phyloP scores from a whole-genome alignment of 2,888 invertebrate genomes.

The Oscheius sp. region DNA sequence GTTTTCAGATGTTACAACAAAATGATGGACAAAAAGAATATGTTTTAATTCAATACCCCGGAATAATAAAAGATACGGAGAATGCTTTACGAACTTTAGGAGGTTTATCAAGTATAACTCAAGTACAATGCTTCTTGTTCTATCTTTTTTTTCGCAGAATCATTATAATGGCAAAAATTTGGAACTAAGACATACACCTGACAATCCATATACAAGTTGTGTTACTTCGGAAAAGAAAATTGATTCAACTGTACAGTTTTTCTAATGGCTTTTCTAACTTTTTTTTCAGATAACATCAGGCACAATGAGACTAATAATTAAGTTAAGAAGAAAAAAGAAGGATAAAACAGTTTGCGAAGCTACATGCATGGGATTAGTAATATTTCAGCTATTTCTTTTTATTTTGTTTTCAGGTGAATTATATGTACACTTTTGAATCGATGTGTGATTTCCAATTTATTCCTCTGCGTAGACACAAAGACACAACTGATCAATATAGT shows the following conservation, averaged over 20 bases:
- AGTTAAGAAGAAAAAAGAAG: conserved; percentile 52
- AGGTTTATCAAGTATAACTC: conserved; percentile 54
- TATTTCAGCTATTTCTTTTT: too few species aligned
- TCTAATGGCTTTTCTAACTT: neutral
- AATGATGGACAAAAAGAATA: conserved; percentile 37
- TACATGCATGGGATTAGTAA: conserved; percentile 55
- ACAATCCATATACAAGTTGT: conserved; percentile 60
- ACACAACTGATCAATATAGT: conserved; percentile 33
- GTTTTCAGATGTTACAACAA: conserved; percentile 25
- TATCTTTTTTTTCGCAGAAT: conserved; percentile 31
- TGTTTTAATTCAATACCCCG: conserved; percentile 65
- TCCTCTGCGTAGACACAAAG: conserved; percentile 75
- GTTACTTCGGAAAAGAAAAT: conserved; percentile 69
- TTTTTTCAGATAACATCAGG: conserved; percentile 52
- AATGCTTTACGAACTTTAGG: conserved; percentile 65
- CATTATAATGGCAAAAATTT: conserved; percentile 48
- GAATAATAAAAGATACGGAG: conserved; percentile 63
- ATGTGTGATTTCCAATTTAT: conserved; percentile 91
- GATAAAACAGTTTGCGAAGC: conserved; percentile 32
- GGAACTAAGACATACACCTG: conserved; percentile 60
- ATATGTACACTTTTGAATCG: conserved; percentile 60
- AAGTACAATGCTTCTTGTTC: conserved; percentile 39
- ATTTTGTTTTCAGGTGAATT: conserved; percentile 52
- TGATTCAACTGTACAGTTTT: conserved; percentile 37
- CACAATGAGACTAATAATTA: conserved; percentile 57